Percentiles rank a stretch among this genome's conserved stretches.
Evolutionary conservation across 92 coral and sea anemone genomes (phyloP).

Genomic region (Zoanthus sansibaricus): DNA sequence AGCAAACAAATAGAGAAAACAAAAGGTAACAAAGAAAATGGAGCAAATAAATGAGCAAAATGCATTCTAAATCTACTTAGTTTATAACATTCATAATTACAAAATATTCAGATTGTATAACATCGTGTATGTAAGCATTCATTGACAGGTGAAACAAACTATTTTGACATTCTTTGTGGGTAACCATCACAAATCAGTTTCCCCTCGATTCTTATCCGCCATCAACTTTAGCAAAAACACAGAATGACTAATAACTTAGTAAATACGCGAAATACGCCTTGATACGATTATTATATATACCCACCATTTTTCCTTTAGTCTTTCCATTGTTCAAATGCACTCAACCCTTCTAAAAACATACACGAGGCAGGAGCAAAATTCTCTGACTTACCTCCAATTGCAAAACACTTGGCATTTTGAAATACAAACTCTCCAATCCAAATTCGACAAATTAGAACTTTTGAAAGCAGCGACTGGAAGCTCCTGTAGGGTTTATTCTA

Average conservation of each 20-base stretch:
- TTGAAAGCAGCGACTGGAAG: slow-evolving; percentile 19
- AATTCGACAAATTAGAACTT: slow-evolving; percentile 12
- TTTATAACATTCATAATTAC: slow-evolving; percentile 19
- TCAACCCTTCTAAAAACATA: slow-evolving; percentile 28
- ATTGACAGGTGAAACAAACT: slow-evolving; percentile 15
- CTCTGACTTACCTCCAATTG: slow-evolving; percentile 43
- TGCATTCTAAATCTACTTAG: neutral
- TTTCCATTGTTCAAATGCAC: slow-evolving; percentile 40
- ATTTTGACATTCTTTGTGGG: slow-evolving; percentile 11
- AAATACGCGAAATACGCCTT: slow-evolving; percentile 27
- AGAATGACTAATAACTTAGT: slow-evolving; percentile 1
- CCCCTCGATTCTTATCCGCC: neutral
- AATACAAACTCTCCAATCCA: slow-evolving; percentile 4
- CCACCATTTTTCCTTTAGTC: neutral
- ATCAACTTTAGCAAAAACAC: slow-evolving; percentile 7
- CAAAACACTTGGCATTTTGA: slow-evolving; percentile 32
- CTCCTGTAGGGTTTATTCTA: slow-evolving; percentile 31
- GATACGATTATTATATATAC: neutral
- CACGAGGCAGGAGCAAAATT: neutral
- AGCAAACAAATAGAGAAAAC: neutral
- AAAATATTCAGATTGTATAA: slow-evolving; percentile 19
- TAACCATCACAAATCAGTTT: slow-evolving; percentile 15
- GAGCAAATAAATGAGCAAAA: neutral
- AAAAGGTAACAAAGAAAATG: slow-evolving; percentile 2
- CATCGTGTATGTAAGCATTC: slow-evolving; percentile 31